phyloP scores from a whole-genome alignment of 2,888 invertebrate genomes.

The Volucella bombylans region DNA sequence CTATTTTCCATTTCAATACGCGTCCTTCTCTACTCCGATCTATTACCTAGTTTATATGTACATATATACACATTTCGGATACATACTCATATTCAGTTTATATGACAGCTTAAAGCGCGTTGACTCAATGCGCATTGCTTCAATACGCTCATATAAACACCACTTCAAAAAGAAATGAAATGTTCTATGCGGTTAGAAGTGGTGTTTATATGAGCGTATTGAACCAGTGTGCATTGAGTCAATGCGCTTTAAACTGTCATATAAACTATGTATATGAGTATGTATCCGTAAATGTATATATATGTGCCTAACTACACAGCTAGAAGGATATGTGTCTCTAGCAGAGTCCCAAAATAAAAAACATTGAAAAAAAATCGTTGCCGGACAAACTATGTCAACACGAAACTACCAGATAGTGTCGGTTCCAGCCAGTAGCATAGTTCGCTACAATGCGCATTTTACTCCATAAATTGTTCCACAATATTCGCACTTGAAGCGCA shows the following conservation, averaged over 20 bases:
- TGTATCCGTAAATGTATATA: neutral
- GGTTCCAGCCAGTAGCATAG: slow-evolving; percentile 24
- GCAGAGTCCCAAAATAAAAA: neutral
- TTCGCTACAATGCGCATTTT: slow-evolving; percentile 70
- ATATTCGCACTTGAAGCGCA: slow-evolving; percentile 58
- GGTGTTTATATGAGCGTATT: too few species aligned
- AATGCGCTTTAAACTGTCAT: too few species aligned
- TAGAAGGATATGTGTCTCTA: slow-evolving; percentile 14
- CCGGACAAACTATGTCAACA: slow-evolving; percentile 65
- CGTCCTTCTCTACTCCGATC: neutral
- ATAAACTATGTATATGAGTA: too few species aligned
- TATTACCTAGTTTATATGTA: too few species aligned
- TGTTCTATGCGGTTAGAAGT: too few species aligned
- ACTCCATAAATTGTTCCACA: slow-evolving; percentile 68
- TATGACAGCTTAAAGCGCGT: too few species aligned
- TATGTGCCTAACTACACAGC: neutral
- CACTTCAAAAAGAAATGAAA: too few species aligned
- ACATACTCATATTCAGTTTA: too few species aligned
- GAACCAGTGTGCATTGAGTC: too few species aligned
- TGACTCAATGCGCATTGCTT: too few species aligned
- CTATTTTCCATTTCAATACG: neutral
- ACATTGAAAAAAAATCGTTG: slow-evolving; percentile 11
- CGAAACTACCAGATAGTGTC: slow-evolving; percentile 18
- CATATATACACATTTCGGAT: too few species aligned
- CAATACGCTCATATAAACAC: too few species aligned